Evolutionary conservation across 2,888 invertebrate species (phyloP).

Genomic region (Chydorus sphaericus): DNA sequence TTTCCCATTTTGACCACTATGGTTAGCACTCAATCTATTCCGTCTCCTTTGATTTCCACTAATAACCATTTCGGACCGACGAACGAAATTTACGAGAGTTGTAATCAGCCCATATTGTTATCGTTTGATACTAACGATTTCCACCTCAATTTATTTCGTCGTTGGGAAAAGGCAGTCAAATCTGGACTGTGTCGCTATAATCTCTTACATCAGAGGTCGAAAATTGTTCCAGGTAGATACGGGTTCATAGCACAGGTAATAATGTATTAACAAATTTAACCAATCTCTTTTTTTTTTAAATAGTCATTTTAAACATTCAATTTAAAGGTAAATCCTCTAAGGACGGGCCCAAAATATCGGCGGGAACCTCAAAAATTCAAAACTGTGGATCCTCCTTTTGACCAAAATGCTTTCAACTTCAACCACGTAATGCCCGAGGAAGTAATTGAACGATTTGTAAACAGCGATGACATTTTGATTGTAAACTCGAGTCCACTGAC

Average conservation of each 20-base stretch:
- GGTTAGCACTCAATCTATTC: no score
- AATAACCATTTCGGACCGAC: no score
- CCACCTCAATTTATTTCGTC: neutral
- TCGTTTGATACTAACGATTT: no score
- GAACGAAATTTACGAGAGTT: no score
- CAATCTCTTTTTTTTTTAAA: no score
- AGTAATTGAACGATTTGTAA: conserved; percentile 15
- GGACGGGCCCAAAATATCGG: no score
- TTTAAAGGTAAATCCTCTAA: no score
- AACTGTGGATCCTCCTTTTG: conserved; percentile 47
- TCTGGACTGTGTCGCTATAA: conserved; percentile 29
- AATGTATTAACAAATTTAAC: no score
- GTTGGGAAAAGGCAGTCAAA: conserved; percentile 25
- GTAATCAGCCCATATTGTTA: no score
- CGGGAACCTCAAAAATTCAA: neutral
- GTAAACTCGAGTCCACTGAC: conserved; percentile 70
- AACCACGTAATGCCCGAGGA: conserved; percentile 36
- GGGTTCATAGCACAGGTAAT: conserved; percentile 29
- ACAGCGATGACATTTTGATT: conserved; percentile 16
- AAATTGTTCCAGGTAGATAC: conserved; percentile 28
- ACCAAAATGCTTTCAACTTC: conserved; percentile 60
- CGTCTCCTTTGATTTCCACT: no score
- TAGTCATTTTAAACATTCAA: no score
- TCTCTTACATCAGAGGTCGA: conserved; percentile 26
- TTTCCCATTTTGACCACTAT: no score